Conservation (phyloP, 1,140 invertebrate genomes). For the Onthophagus taurus region DNA sequence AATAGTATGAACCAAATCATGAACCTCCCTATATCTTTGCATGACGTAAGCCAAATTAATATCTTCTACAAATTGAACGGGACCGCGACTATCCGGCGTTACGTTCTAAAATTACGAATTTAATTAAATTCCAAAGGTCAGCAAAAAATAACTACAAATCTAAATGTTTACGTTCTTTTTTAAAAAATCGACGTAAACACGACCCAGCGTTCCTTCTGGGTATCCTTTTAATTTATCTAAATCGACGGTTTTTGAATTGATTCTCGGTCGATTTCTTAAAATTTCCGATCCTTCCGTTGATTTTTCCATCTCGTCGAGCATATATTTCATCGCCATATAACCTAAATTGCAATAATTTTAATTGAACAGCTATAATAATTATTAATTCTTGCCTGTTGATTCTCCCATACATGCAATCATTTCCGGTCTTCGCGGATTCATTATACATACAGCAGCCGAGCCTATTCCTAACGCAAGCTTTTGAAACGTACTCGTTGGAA, state of each 20-base stretch:
- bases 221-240: constrained; percentile 59
- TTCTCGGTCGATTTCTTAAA: constrained; percentile 69
- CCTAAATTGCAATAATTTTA: constrained; percentile 17
- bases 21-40: constrained; percentile 92
- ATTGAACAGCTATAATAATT: not conserved
- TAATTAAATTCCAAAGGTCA: not conserved
- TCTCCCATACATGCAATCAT: constrained; percentile 92
- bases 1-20: constrained; percentile 88
- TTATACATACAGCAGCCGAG: constrained; percentile 63
- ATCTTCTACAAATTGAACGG: constrained; percentile 88
- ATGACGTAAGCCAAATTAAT: constrained; percentile 89
- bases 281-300: constrained; percentile 63
- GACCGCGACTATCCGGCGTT: constrained; percentile 81
- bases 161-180: constrained; percentile 55
- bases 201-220: constrained; percentile 74
- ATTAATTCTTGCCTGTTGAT: constrained; percentile 56
- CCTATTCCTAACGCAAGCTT: constrained; percentile 64
- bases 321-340: constrained; percentile 53
- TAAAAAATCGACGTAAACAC: constrained; percentile 76
- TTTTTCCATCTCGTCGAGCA: constrained; percentile 47
- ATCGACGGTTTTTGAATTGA: constrained; percentile 77
- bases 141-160: not conserved
- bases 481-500: constrained; percentile 65
- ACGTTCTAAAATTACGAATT: constrained; percentile 57
- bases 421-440: constrained; percentile 71